These are phyloP conservation scores for Hermodice carunculata DNA, from an alignment of 2,888 invertebrate species.

Conservation along the genomic window DNA sequence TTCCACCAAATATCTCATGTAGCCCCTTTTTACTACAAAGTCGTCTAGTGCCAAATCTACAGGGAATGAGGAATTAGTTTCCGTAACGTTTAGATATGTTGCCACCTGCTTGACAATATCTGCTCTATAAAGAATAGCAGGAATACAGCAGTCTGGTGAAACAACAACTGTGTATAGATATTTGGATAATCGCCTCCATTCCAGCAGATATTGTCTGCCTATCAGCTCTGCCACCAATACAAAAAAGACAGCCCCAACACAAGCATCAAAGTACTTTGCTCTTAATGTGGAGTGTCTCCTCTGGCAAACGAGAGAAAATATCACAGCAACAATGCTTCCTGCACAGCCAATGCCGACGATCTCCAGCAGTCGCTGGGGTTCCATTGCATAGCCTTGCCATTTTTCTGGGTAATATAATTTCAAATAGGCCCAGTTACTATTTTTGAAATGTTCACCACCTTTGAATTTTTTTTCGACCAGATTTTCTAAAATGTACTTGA, in stretches of 20 bases:
- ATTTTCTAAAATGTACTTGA: constrained; percentile 29
- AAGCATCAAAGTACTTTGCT: too few species aligned
- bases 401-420: constrained; percentile 46
- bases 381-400: constrained; percentile 46
- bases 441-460: not conserved
- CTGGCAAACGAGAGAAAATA: too few species aligned
- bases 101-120: constrained; percentile 4
- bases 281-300: too few species aligned
- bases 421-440: constrained; percentile 38
- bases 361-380: too few species aligned
- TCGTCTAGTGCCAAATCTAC: constrained; percentile 19
- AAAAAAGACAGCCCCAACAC: too few species aligned
- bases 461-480: constrained; percentile 13
- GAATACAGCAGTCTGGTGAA: constrained; percentile 18
- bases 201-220: constrained; percentile 10
- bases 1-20: constrained; percentile 8
- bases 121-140: constrained; percentile 10
- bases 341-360: too few species aligned
- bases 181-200: constrained; percentile 1
- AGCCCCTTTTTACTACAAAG: constrained; percentile 2
- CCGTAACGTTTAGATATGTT: not conserved
- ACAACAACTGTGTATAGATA: constrained; percentile 8
- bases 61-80: constrained; percentile 1
- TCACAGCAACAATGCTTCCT: too few species aligned
- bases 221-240: too few species aligned